Base-by-base conservation (phyloP, 2,113 vertebrate genomes). In the Anarrhichthys ocellatus region DNA sequence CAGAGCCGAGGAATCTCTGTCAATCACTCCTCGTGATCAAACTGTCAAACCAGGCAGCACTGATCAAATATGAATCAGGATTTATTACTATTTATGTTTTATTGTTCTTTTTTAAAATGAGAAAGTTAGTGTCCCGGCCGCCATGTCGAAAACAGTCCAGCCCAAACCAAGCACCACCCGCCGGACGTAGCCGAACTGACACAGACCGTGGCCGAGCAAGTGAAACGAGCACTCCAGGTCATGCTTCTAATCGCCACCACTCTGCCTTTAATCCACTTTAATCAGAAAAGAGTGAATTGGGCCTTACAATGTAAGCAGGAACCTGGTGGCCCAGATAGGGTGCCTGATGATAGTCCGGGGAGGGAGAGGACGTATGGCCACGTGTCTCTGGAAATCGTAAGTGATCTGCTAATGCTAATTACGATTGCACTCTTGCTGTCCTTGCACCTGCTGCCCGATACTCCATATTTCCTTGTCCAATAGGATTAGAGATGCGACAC, bases 211-310 rank as follows among this genome's bases (percentile, higher is more conserved):
- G 81, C 63, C 48, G 54, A 83, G 74, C 29, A n/a, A 69, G 78
- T 74, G 58, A 91, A 90, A 82, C 85, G 40, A 89, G 61, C 68
- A 81, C 78, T 87, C 34, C 50, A 67, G 91, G 86, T 76, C 87
- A 88, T 17, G 70, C 66, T 83, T 86, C 72, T 92, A 91, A 93
- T 92, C 88, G 87, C 36, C 64, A 71, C 59, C 48, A 34, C 74
- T 89, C 64, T 84, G 73, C 65, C 68, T 85, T 87, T 91, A 93
- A 93, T 94, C 90, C 90, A 86, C 73, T 81, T 89, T 91, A 81
- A 92, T 85, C 80, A 83, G 82, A 88, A 87, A 83, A 82, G 5
- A 88, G 87, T 89, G 88, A 87, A 89, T 93, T 91, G 88, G 75
- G 36, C 1, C 13, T 75, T 71, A 54, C 20, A 78, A 72, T 59